Percentiles rank a stretch among this genome's conserved stretches.
Evolutionary conservation across 2,797 vertebrate species (phyloP).

Genomic region (Mormyrus hasselquistii): DNA sequence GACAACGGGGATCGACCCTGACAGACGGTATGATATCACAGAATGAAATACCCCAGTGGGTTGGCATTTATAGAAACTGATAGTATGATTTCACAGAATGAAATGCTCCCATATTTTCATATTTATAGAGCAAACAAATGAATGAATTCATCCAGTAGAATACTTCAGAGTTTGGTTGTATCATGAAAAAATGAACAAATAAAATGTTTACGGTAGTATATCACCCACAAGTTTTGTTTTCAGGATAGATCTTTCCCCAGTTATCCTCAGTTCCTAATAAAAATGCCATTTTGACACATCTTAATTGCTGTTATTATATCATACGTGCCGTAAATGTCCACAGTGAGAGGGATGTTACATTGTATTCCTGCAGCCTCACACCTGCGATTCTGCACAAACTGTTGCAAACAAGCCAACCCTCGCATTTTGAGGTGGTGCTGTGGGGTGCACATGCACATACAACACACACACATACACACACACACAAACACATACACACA

Average conservation of each 20-base stretch:
- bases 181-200: neutral
- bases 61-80: neutral
- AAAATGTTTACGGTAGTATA: neutral
- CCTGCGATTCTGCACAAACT: neutral
- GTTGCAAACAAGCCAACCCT: neutral
- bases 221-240: neutral
- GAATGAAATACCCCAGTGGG: neutral
- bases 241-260: neutral
- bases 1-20: no score
- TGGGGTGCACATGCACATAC: neutral
- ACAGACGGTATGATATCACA: neutral
- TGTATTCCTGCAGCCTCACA: neutral
- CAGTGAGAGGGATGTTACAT: neutral
- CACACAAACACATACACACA: neutral
- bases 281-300: neutral
- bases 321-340: neutral
- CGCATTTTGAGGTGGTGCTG: neutral
- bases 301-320: neutral
- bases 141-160: neutral
- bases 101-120: neutral
- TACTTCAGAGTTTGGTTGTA: neutral
- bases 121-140: neutral
- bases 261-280: neutral
- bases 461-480: neutral
- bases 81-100: neutral